A percentile compares a stretch with the other conserved stretches of the same genome.
Conservation (phyloP, 2,888 invertebrate species). For the Tholera decimalis region DNA sequence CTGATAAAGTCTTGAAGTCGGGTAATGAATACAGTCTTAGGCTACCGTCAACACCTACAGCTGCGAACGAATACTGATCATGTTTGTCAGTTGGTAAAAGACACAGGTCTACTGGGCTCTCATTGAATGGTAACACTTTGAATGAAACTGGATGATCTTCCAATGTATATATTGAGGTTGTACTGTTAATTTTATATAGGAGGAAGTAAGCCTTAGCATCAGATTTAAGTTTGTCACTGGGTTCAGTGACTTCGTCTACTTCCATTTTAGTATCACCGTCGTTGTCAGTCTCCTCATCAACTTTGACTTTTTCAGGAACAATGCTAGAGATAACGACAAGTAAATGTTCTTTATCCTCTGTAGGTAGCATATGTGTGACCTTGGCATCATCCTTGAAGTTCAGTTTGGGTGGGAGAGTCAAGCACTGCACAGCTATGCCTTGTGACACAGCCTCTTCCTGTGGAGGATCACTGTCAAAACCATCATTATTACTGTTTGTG, state of each 20-base stretch:
- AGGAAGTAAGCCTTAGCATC: constrained; percentile 84
- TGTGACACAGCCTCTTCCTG: constrained; percentile 85
- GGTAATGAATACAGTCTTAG: constrained; percentile 94
- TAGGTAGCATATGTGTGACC: constrained; percentile 93
- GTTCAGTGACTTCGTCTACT: constrained; percentile 80
- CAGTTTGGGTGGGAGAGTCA: constrained; percentile 89
- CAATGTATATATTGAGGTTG: constrained; percentile 83
- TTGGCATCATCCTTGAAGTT: constrained; percentile 88
- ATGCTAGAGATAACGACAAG: constrained; percentile 91
- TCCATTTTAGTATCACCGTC: constrained; percentile 88
- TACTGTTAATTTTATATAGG: constrained; percentile 83
- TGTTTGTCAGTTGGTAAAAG: constrained; percentile 91
- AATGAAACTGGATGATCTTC: constrained; percentile 92
- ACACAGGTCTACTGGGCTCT: constrained; percentile 94
- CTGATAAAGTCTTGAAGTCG: constrained; percentile 93
- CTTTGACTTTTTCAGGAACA: constrained; percentile 78
- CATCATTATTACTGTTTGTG: constrained; percentile 86
- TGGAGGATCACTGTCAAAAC: constrained; percentile 87
- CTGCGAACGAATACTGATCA: constrained; percentile 92
- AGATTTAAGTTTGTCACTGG: constrained; percentile 74
- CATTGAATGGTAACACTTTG: constrained; percentile 92
- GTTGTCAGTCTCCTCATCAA: constrained; percentile 77
- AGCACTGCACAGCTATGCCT: constrained; percentile 91
- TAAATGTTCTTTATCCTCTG: constrained; percentile 93
- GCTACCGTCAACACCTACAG: constrained; percentile 94